Percentiles rank a stretch among this genome's conserved stretches.
Conservation (phyloP, 2,113 vertebrate species). For the Bostrychus sinensis region DNA sequence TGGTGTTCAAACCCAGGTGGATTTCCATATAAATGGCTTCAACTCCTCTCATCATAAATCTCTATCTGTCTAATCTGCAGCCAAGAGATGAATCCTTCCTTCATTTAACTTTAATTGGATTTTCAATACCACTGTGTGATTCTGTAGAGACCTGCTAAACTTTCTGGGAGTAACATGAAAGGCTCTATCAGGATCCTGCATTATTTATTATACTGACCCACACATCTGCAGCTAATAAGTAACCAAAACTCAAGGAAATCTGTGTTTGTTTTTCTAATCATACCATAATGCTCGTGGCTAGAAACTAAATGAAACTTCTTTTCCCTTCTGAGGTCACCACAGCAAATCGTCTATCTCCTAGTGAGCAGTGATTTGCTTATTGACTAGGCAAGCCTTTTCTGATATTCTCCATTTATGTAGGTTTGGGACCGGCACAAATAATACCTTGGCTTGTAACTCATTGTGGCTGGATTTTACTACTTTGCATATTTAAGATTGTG, state of each 20-base stretch:
- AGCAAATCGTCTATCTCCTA: too few relatives aligned
- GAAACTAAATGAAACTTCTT: neutral
- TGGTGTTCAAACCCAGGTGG: conserved; percentile 20
- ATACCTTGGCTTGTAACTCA: too few relatives aligned
- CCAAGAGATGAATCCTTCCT: conserved; percentile 50
- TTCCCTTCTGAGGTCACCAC: too few relatives aligned
- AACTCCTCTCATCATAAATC: conserved; percentile 33
- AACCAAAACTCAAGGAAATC: conserved; percentile 37
- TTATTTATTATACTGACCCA: conserved; percentile 59
- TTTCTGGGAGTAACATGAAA: conserved; percentile 62
- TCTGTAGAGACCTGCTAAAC: conserved; percentile 49
- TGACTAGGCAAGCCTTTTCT: too few relatives aligned
- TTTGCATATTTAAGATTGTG: too few relatives aligned
- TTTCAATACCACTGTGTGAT: conserved; percentile 63
- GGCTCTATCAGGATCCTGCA: conserved; percentile 45
- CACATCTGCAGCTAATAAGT: conserved; percentile 28
- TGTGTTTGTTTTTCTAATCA: neutral
- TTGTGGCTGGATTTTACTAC: too few relatives aligned
- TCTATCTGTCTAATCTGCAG: conserved; percentile 42
- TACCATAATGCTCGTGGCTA: conserved; percentile 26
- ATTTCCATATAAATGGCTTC: conserved; percentile 68
- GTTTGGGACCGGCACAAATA: too few relatives aligned
- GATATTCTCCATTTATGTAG: too few relatives aligned
- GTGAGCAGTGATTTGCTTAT: too few relatives aligned
- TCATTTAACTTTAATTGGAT: conserved; percentile 75